Conservation (phyloP, 1,140 invertebrate species). For the Drosophila repletoides region DNA sequence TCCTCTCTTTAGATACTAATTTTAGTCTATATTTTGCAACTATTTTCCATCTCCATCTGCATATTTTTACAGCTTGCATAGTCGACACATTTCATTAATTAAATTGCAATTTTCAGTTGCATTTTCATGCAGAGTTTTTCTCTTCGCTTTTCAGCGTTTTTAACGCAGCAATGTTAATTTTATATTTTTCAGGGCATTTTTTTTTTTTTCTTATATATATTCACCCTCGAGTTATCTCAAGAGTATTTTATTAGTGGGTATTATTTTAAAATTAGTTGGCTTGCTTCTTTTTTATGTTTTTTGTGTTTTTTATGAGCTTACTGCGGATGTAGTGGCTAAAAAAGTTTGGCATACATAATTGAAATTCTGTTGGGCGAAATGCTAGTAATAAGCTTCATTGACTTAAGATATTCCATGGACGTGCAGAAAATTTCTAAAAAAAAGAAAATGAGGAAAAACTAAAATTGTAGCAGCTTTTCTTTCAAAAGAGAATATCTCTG, state of each 20-base stretch:
- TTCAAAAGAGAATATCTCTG: too few species aligned
- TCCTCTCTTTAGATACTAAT: conserved; percentile 24
- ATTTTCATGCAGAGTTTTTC: conserved; percentile 34
- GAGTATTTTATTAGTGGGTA: conserved; percentile 17
- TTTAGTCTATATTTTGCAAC: neutral
- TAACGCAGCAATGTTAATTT: conserved; percentile 49
- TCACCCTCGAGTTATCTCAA: neutral
- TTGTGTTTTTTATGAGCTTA: neutral
- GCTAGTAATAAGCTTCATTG: neutral
- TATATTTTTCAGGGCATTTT: conserved; percentile 31
- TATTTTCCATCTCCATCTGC: conserved; percentile 17
- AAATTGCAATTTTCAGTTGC: conserved; percentile 64
- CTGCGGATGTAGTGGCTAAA: neutral
- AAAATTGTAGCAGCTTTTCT: neutral
- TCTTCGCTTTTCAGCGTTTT: neutral
- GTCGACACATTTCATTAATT: conserved; percentile 68
- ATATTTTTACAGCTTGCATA: conserved; percentile 47
- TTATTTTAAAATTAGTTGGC: conserved; percentile 43
- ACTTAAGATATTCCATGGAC: neutral
- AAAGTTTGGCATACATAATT: conserved; percentile 15
- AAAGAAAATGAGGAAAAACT: neutral
- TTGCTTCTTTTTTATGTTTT: too few species aligned
- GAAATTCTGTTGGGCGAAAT: conserved; percentile 1
- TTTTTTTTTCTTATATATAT: conserved; percentile 17
- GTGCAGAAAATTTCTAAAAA: neutral